Conservation (phyloP, 2,888 invertebrate species). For the Hirtodrosophila alboralis region DNA sequence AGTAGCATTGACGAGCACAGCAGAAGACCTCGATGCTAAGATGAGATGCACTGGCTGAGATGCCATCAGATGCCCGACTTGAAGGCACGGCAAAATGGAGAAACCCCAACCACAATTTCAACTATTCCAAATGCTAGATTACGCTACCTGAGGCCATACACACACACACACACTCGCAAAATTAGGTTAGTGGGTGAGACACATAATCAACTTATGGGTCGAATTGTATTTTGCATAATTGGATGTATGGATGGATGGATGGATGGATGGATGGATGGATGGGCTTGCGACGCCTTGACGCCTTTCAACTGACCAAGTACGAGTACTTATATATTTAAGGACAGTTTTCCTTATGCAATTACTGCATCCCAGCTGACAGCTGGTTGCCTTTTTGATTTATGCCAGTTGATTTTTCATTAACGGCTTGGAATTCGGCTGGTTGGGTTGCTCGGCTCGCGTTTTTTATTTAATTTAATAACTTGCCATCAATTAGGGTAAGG, state of each 20-base stretch:
- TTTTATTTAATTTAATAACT: slow-evolving; percentile 64
- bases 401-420: slow-evolving; percentile 70
- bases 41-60: slow-evolving; percentile 42
- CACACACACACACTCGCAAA: slow-evolving; percentile 25
- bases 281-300: slow-evolving; percentile 55
- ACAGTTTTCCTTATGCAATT: slow-evolving; percentile 27
- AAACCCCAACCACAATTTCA: slow-evolving; percentile 42
- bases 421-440: slow-evolving; percentile 35
- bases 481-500: slow-evolving; percentile 51
- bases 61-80: slow-evolving; percentile 52
- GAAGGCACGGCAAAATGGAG: slow-evolving; percentile 48
- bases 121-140: slow-evolving; percentile 46
- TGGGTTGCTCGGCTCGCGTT: slow-evolving; percentile 29
- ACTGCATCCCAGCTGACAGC: neutral
- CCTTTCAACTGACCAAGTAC: slow-evolving; percentile 43
- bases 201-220: slow-evolving; percentile 77
- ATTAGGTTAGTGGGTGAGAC: slow-evolving; percentile 78
- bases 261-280: slow-evolving; percentile 64
- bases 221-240: slow-evolving; percentile 69
- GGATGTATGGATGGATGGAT: slow-evolving; percentile 63
- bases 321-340: slow-evolving; percentile 45
- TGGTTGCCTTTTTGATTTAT: slow-evolving; percentile 24
- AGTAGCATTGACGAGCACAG: slow-evolving; percentile 65
- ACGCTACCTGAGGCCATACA: slow-evolving; percentile 35
- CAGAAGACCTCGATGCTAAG: slow-evolving; percentile 58